These are phyloP conservation scores for Epistrophe grossulariae DNA, from an alignment of 2,888 invertebrate species.

Conservation along the genomic window DNA sequence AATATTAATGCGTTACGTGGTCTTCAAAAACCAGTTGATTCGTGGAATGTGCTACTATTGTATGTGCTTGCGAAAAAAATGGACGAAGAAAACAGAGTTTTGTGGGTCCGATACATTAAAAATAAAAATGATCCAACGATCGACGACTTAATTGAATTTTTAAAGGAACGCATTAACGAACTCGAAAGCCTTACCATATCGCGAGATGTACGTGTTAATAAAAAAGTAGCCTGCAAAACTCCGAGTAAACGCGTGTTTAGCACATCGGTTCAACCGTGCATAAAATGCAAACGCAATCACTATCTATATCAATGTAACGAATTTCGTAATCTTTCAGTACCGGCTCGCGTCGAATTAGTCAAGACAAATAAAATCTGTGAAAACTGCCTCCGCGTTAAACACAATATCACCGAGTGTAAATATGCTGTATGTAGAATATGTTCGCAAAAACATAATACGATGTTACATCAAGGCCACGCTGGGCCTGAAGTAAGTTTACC, in stretches of 20 bases:
- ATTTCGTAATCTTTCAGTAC: constrained; percentile 1
- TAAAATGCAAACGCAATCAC: constrained; percentile 38
- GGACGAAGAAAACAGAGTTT: constrained; percentile 27
- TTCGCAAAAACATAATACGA: constrained; percentile 1
- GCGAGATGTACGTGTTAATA: not conserved
- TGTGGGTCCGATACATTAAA: constrained; percentile 31
- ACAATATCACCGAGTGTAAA: constrained; percentile 16
- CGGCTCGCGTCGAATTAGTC: not conserved
- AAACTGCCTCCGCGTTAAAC: constrained; percentile 35
- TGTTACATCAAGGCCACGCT: no score
- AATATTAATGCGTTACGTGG: constrained; percentile 12
- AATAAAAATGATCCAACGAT: not conserved
- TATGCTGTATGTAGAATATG: constrained; percentile 27
- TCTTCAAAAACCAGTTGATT: not conserved
- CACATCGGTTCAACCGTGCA: not conserved
- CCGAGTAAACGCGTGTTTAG: not conserved
- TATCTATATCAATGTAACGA: constrained; percentile 29
- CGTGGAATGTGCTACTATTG: not conserved
- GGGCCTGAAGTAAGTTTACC: no score
- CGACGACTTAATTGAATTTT: constrained; percentile 15
- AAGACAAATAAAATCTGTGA: constrained; percentile 4
- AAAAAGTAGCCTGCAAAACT: not conserved
- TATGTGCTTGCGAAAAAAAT: constrained; percentile 29
- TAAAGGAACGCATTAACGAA: constrained; percentile 32
- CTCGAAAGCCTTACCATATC: constrained; percentile 11